Base-by-base conservation (phyloP, 2,888 invertebrate species). In the Cryptophagus acutangulus region DNA sequence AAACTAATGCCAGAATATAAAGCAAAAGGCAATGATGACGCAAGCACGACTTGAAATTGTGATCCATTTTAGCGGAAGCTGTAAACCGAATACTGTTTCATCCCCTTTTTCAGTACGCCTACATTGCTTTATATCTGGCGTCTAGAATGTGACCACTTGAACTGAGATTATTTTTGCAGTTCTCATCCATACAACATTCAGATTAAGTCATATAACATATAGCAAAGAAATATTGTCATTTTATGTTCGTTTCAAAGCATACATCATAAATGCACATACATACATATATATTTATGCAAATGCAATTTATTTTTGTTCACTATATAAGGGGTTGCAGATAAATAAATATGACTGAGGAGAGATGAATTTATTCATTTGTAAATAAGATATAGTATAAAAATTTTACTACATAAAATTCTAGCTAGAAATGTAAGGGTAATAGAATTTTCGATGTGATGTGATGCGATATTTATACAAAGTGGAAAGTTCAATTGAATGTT, bases 41-140 rank as follows among this genome's bases (percentile, higher is more conserved):
- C n/a, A 20, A n/a, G 6, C 6, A 20, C 6, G 24, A 54, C 54
- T 59, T 58, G 57, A 58, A 58, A 58, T 56, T 54, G 55, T 55
- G 51, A 57, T 54, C 56, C 57, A 49, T 49, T 58, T 58, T 55
- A 57, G 55, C 58, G 59, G 61, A 61, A 59, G 58, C 49, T 50
- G 55, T 59, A 60, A 61, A 58, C 50, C 48, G 51, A n/a, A 52
- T 54, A 50, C 24, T 20, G 24, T 54, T 49, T 48, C 43, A 45
- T 52, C 52, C 54, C 60, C 57, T 58, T 55, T 57, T 57, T 54
- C 40, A 8, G 24, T n/a, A 6, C n/a, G 43, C 43, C 43, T 43
- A 45, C 24, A 20, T n/a, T 8, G 24, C 39, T 45, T 49, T 49
- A 44, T n/a, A n/a, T 6, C 37, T 40, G 43, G 44, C 46, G 40